phyloP scores from a whole-genome alignment of 2,888 invertebrate genomes.

The Platynereis dumerilii region DNA sequence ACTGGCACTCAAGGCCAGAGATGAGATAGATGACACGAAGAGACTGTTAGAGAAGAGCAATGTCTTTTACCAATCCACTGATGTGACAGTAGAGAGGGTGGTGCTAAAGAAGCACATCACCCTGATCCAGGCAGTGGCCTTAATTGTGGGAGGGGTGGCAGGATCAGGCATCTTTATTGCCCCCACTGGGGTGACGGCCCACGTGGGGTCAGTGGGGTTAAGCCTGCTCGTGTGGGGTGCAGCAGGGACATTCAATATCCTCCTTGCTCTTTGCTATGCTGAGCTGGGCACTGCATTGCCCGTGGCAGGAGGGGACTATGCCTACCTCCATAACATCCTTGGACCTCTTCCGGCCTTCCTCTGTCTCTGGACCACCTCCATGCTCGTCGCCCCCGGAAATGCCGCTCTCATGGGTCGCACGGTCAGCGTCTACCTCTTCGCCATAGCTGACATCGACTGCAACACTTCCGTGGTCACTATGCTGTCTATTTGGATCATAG shows the following conservation, averaged over 20 bases:
- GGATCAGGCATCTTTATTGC: constrained; percentile 27
- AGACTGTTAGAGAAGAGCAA: too few relatives aligned
- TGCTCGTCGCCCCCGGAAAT: constrained; percentile 20
- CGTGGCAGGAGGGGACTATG: constrained; percentile 26
- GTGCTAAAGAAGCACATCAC: constrained; percentile 22
- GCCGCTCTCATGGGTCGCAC: constrained; percentile 24
- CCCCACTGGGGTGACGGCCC: constrained; percentile 19
- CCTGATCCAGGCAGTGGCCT: constrained; percentile 13
- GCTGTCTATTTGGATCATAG: constrained; percentile 11
- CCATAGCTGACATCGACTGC: constrained; percentile 12
- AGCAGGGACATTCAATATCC: constrained; percentile 18
- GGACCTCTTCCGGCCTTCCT: constrained; percentile 25
- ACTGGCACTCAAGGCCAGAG: too few relatives aligned
- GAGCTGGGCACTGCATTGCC: constrained; percentile 24
- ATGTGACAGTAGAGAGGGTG: constrained; percentile 20
- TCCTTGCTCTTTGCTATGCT: constrained; percentile 26
- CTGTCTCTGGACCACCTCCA: constrained; percentile 21
- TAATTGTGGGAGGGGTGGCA: constrained; percentile 23
- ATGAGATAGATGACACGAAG: too few relatives aligned
- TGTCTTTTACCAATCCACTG: background rate
- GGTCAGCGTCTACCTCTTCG: constrained; percentile 13
- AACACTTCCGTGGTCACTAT: constrained; percentile 7
- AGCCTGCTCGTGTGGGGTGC: constrained; percentile 21
- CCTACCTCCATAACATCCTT: constrained; percentile 18
- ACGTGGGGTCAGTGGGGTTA: constrained; percentile 23